Evolutionary conservation across 2,888 invertebrate species (phyloP).

Genomic region (Ectemnius lituratus): DNA sequence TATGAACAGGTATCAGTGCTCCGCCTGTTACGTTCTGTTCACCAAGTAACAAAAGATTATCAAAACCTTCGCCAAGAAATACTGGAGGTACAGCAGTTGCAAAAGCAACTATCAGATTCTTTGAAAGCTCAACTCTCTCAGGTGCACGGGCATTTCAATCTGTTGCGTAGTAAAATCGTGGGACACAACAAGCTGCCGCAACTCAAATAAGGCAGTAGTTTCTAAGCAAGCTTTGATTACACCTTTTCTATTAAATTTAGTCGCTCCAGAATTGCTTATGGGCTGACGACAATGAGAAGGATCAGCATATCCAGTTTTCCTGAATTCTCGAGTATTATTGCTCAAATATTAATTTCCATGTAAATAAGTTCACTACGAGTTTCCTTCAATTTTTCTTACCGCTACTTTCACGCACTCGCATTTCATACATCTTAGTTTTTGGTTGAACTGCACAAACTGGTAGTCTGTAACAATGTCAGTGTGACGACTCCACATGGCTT

Average conservation of each 20-base stretch:
- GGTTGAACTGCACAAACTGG: no score
- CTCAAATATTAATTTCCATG: background rate
- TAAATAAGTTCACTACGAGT: background rate
- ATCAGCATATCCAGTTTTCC: no score
- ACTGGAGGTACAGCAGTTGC: slow-evolving; percentile 88
- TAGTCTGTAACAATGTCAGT: no score
- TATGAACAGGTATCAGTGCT: slow-evolving; percentile 83
- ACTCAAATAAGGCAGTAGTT: slow-evolving; percentile 61
- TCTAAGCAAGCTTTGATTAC: slow-evolving; percentile 13
- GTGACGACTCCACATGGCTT: no score
- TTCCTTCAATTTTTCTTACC: no score
- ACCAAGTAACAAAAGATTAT: slow-evolving; percentile 87
- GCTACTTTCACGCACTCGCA: no score
- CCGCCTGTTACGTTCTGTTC: slow-evolving; percentile 87
- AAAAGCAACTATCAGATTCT: slow-evolving; percentile 87
- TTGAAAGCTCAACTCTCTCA: slow-evolving; percentile 85
- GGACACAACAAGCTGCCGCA: slow-evolving; percentile 73
- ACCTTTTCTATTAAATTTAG: slow-evolving; percentile 6
- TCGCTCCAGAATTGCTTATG: background rate
- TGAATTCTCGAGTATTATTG: no score
- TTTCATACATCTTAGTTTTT: no score
- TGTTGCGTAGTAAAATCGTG: slow-evolving; percentile 85
- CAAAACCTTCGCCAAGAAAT: slow-evolving; percentile 88
- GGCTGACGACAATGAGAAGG: no score
- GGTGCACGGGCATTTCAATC: slow-evolving; percentile 87